A percentile compares a stretch with the other conserved stretches of the same genome.
phyloP scores from a whole-genome alignment of 2,888 invertebrate species.

The Dolichomitus sp. region DNA sequence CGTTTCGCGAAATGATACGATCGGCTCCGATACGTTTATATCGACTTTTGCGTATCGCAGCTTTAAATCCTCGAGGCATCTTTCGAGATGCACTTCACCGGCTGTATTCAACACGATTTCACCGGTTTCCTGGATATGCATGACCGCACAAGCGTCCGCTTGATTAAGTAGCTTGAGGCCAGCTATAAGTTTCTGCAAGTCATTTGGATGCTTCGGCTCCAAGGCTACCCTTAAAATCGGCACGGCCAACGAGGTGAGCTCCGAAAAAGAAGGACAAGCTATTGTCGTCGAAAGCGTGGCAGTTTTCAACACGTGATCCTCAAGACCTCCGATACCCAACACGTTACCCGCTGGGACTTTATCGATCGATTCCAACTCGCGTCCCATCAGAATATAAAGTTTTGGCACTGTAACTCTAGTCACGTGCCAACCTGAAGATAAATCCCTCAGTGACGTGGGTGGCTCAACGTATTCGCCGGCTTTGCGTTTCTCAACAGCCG shows the following conservation, averaged over 20 bases:
- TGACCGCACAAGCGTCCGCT: conserved; percentile 97
- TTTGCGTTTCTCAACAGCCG: conserved; percentile 86
- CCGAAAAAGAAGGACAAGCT: conserved; percentile 95
- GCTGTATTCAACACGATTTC: conserved; percentile 98
- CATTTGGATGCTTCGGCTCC: conserved; percentile 93
- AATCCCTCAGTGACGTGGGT: conserved; percentile 88
- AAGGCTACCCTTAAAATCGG: conserved; percentile 98
- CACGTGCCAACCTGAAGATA: conserved; percentile 89
- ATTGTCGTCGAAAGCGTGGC: conserved; percentile 95
- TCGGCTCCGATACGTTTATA: conserved; percentile 97
- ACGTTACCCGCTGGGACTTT: conserved; percentile 96
- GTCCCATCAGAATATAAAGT: conserved; percentile 97
- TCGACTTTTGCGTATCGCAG: conserved; percentile 94
- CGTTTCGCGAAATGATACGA: conserved; percentile 98
- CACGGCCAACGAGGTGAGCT: conserved; percentile 91
- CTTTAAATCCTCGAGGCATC: conserved; percentile 97
- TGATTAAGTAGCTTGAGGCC: conserved; percentile 96
- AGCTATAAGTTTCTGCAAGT: conserved; percentile 91
- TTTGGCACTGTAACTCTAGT: conserved; percentile 90
- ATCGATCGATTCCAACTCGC: conserved; percentile 93
- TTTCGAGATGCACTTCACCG: conserved; percentile 98
- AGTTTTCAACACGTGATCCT: conserved; percentile 94
- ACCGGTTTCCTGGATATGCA: conserved; percentile 96
- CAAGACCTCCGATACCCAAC: conserved; percentile 95
- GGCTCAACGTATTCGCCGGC: conserved; percentile 86